Percentiles rank a stretch among this genome's conserved stretches.
Evolutionary conservation across 1,140 invertebrate genomes (phyloP).

Genomic region (Ostrea denselamellosa): DNA sequence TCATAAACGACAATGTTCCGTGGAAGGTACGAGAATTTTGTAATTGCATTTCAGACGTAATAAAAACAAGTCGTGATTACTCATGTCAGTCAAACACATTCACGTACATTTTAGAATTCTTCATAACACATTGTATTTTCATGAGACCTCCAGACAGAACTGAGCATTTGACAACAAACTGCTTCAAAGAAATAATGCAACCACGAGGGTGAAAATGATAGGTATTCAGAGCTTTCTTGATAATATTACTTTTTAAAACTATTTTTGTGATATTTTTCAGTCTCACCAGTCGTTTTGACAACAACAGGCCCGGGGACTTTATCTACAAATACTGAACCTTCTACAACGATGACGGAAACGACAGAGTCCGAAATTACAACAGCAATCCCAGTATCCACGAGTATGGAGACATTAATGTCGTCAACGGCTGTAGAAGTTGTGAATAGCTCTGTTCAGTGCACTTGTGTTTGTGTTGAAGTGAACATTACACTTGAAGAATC

Average conservation of each 20-base stretch:
- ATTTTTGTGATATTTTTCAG: too few relatives aligned
- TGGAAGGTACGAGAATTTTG: not conserved
- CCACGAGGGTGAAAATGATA: too few relatives aligned
- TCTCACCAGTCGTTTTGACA: not conserved
- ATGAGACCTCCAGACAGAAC: too few relatives aligned
- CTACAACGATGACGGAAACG: not conserved
- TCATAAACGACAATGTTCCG: not conserved
- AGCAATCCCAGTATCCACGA: not conserved
- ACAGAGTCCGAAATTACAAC: not conserved
- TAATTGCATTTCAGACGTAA: not conserved
- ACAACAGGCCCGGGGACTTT: not conserved
- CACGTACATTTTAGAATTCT: too few relatives aligned
- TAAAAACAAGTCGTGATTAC: too few relatives aligned
- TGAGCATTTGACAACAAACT: too few relatives aligned
- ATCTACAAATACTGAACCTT: not conserved
- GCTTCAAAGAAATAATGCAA: too few relatives aligned
- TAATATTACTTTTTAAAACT: too few relatives aligned
- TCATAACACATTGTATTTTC: too few relatives aligned
- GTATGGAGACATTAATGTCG: not conserved
- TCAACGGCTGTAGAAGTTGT: not conserved
- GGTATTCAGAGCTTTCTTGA: too few relatives aligned
- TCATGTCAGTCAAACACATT: too few relatives aligned
- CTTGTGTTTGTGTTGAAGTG: not conserved
- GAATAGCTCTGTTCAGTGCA: not conserved
- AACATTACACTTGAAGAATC: constrained; percentile 3